Base-by-base conservation (phyloP, 2,888 invertebrate genomes). In the Polyommatus iphigenia region DNA sequence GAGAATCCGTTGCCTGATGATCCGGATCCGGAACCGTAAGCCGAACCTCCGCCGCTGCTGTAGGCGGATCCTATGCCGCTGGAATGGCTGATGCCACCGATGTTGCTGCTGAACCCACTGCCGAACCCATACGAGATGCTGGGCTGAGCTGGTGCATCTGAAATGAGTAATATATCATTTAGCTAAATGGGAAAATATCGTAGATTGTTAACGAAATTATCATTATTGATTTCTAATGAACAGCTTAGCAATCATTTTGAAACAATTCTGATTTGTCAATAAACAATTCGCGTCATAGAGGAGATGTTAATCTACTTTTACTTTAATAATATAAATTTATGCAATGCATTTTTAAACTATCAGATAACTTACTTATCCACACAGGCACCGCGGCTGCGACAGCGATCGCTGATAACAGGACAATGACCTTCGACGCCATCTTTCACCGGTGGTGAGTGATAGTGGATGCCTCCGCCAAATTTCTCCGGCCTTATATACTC, bases 401-500 rank as follows among this genome's bases (percentile, higher is more conserved):
- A 76, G 86, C 86, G 10, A 92, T 78, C 62, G 85, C 84, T 71
- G 87, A 85, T 57, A 86, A 84, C 18, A 92, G 81, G 50, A 90
- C 82, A 29, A 91, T 80, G 75, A 92, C 76, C 84, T 89, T 92
- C 59, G 85, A 85, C 78, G 87, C 87, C 93, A 93, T 93, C 89
- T 92, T 91, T 89, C 87, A 85, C 86, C 85, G 83, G 78, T 80
- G 82, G 82, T 87, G 86, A 87, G 78, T 80, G 81, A 83, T 87
- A 86, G 87, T 90, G 90, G 88, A 88, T 91, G 86, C 83, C 85
- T 85, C 84, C 88, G 88, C 86, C 89, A 86, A 89, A 89, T 89
- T 87, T 89, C 91, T 87, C 87, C 85, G 86, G 83, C 87, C 85
- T 89, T 93, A 89, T 93, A 93, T 93, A 93, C 89, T 84, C 85